Conservation (phyloP, 2,888 invertebrate species). For the Rotaria macrura region DNA sequence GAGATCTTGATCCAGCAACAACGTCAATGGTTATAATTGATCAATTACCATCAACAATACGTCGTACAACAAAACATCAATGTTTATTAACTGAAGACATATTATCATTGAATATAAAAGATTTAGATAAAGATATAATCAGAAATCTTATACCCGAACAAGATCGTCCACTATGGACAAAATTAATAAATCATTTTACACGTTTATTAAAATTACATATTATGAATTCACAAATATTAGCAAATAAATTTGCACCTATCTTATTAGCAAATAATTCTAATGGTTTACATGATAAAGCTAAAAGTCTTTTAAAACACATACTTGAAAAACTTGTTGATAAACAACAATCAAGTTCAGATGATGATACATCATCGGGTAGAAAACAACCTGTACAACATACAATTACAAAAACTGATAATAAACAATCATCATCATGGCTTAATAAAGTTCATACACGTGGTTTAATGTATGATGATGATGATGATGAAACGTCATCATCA, state of each 20-base stretch:
- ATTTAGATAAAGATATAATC: neutral
- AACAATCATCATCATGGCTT: neutral
- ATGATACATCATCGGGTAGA: neutral
- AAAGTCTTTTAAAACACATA: neutral
- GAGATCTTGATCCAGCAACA: neutral
- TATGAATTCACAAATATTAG: neutral
- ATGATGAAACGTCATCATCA: neutral
- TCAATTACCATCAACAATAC: neutral
- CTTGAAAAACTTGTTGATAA: neutral
- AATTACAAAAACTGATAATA: neutral
- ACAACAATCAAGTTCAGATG: neutral
- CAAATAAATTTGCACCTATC: neutral
- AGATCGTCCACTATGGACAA: neutral
- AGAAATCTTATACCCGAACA: neutral
- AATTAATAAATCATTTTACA: conserved; percentile 19
- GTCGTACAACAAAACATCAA: neutral
- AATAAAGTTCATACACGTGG: neutral
- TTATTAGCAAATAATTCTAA: neutral
- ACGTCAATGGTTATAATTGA: neutral
- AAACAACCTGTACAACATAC: neutral
- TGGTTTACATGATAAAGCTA: neutral
- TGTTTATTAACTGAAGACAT: conserved; percentile 17
- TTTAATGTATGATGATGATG: neutral
- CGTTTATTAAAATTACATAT: neutral
- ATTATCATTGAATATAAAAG: neutral